Conservation (phyloP, 1,140 invertebrate species). For the Homalodisca vitripennis region DNA sequence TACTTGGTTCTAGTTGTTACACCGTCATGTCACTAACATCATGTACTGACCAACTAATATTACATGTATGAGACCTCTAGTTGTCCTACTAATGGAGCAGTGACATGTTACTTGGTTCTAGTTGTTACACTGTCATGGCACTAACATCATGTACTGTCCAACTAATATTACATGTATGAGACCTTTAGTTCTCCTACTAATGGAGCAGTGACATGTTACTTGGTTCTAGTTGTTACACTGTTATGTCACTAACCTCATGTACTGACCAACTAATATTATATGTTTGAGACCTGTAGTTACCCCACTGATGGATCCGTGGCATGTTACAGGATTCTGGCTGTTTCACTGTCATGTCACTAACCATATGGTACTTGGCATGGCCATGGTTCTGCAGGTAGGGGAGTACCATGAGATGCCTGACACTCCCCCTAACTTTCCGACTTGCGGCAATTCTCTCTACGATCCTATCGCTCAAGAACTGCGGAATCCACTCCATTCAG, state of each 20-base stretch:
- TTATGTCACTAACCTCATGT: conserved; percentile 54
- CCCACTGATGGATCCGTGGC: too few relatives aligned
- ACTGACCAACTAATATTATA: too few relatives aligned
- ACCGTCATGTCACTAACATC: too few relatives aligned
- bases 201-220: conserved; percentile 29
- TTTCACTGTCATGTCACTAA: conserved; percentile 56
- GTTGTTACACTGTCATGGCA: neutral
- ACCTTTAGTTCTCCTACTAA: too few relatives aligned
- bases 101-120: neutral
- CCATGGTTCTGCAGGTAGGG: conserved; percentile 52
- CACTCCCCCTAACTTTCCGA: conserved; percentile 50
- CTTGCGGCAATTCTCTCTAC: conserved; percentile 45
- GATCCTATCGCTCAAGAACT: neutral
- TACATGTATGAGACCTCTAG: too few relatives aligned
- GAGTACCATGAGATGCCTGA: conserved; percentile 46
- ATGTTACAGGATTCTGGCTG: conserved; percentile 54
- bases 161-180: neutral
- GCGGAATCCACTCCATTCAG: too few relatives aligned
- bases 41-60: too few relatives aligned
- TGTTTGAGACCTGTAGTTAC: too few relatives aligned
- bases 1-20: too few relatives aligned
- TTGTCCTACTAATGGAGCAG: too few relatives aligned
- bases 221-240: neutral
- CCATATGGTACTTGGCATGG: conserved; percentile 54
- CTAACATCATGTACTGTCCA: too few relatives aligned